Evolutionary conservation across 2,888 invertebrate genomes (phyloP), one percentile per base, ranked within the genome.

Genomic region (Melanophora roralis): DNA sequence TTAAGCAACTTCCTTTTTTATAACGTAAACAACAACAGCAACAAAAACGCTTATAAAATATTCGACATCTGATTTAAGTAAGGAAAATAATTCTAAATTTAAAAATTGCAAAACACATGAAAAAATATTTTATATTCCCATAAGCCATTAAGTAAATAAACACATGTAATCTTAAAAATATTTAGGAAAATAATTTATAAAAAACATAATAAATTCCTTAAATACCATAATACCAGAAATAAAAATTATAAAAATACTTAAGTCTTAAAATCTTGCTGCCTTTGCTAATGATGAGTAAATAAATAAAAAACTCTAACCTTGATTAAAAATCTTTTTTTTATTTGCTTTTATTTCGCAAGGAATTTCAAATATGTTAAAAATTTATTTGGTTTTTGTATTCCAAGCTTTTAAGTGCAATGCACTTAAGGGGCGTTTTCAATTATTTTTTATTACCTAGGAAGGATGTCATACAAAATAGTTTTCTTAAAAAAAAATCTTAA

Each of bases 301-400:
- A 75, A 68, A 45, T 51, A 40, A 59, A 47, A 43, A 53, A 57
- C 34, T 36, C 27, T 45, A 68, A 62, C 67, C 68, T 62, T 68
- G 68, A 55, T 57, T 38, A 40, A 11, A 34, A 55, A 21, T 59
- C 32, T 51, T 43, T 9, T 14, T 23, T 53, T 43, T 47, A 64
- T 47, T 60, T 9, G 14, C 36, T 14, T 23, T 53, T 43, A 55
- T 69, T 47, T 60, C 11, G 14, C 36, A 38, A 77, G 51, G 49
- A 77, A 77, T 77, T 65, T 64, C 1, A 59, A 65, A 51, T 57
- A 71, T 64, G 57, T 65, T 9, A 12, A 34, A 57, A 71, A 38
- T 57, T 47, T 40, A 64, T 69, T 60, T 45, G n/a, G 11, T 36
- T 38, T 23, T 23, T 47, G 11, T 6, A 27, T 27, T 27, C 3